A percentile compares a stretch with the other conserved stretches of the same genome.
These are phyloP conservation scores for Rhamphomyia laevipes DNA, from an alignment of 2,888 invertebrate genomes.

Conservation along the genomic window DNA sequence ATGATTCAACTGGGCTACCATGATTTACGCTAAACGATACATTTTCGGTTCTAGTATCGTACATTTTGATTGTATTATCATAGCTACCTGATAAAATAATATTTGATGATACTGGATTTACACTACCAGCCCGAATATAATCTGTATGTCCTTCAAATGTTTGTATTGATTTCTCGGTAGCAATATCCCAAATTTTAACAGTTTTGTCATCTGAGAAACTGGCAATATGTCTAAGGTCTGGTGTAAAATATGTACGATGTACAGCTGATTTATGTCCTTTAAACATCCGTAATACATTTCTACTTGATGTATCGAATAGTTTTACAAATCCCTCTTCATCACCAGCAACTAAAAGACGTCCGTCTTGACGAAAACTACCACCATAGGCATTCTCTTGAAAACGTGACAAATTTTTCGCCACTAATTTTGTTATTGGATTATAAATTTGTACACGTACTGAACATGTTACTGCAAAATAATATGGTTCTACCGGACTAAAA, in stretches of 20 bases:
- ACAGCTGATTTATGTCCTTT: conserved; percentile 70
- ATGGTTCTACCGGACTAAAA: conserved; percentile 78
- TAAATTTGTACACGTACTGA: conserved; percentile 82
- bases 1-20: conserved; percentile 79
- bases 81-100: conserved; percentile 78
- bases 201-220: conserved; percentile 89
- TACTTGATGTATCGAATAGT: conserved; percentile 77
- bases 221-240: conserved; percentile 63
- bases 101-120: conserved; percentile 63
- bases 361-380: conserved; percentile 71
- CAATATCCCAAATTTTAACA: conserved; percentile 82
- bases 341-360: conserved; percentile 73
- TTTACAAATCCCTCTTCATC: conserved; percentile 80
- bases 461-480: conserved; percentile 86
- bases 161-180: conserved; percentile 60
- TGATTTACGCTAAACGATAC: conserved; percentile 68
- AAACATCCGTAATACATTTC: conserved; percentile 71
- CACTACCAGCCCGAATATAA: conserved; percentile 74
- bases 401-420: conserved; percentile 67
- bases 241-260: conserved; percentile 71
- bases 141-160: conserved; percentile 60
- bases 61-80: conserved; percentile 77
- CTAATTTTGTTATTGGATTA: conserved; percentile 73
- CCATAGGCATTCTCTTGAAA: conserved; percentile 78
- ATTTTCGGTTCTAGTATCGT: conserved; percentile 65